Evolutionary conservation across 2,797 vertebrate species (phyloP).

Genomic region (Prionace glauca): DNA sequence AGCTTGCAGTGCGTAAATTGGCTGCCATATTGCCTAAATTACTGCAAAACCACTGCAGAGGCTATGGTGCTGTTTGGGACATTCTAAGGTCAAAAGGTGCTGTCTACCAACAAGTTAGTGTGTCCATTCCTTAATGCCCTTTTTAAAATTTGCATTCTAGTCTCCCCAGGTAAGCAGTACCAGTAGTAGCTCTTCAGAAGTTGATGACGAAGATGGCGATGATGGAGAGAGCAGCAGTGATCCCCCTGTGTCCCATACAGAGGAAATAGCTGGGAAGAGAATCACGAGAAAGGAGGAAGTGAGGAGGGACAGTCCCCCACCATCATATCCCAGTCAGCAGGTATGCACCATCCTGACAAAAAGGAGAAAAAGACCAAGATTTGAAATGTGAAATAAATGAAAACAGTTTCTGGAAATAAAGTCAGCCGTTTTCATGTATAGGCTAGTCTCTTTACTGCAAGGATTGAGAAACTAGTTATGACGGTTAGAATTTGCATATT

Average conservation of each 20-base stretch:
- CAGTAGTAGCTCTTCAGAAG: slow-evolving; percentile 80
- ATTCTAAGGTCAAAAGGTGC: neutral
- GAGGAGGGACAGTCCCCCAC: slow-evolving; percentile 70
- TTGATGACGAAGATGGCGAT: slow-evolving; percentile 79
- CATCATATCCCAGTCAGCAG: slow-evolving; percentile 82
- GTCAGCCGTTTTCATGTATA: neutral
- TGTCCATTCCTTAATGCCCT: neutral
- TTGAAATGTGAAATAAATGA: neutral
- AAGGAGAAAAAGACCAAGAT: neutral
- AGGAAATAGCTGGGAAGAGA: slow-evolving; percentile 61
- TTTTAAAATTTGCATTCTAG: slow-evolving; percentile 48
- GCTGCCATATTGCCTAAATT: neutral
- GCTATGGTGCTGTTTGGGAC: neutral
- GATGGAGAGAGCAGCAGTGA: slow-evolving; percentile 71
- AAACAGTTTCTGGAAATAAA: neutral
- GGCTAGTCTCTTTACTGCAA: neutral
- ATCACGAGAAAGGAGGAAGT: slow-evolving; percentile 52
- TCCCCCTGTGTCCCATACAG: slow-evolving; percentile 61
- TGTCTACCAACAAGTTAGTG: neutral
- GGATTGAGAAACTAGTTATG: neutral
- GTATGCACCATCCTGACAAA: slow-evolving; percentile 50
- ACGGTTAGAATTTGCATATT: neutral
- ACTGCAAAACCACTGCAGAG: neutral
- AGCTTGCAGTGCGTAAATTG: neutral
- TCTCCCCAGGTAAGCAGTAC: slow-evolving; percentile 75